Base-by-base conservation (phyloP, 2,113 vertebrate species). In the Hyperopisus bebe region DNA sequence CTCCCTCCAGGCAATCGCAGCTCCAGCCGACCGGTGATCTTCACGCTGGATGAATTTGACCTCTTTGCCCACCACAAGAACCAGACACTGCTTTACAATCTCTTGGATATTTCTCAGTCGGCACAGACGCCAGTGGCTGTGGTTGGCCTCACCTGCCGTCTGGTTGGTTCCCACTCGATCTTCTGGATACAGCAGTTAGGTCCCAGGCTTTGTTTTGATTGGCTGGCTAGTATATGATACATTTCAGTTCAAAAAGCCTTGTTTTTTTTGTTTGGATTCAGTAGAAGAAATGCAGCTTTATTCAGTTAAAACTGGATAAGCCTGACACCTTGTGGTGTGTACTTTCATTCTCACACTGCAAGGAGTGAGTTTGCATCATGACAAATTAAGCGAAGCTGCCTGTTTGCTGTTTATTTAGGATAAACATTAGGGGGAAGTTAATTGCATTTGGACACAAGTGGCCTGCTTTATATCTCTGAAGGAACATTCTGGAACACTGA, bases 21-120 rank as follows among this genome's bases (percentile, higher is more conserved):
- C 80, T 97, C 94, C 94, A 99, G 97, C 88, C 97, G 98, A 6
- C 97, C 98, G 0, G 94, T 99, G 90, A 86, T 99, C 86, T 99
- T 99, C 91, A 70, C 98, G 6, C 94, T 99, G 94, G 98, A 99
- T 90, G 98, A 99, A 92, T 99, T 99, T 86, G 98, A 99, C 94
- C 95, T 99, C 88, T 99, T 99, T 91, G 96, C 98, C 44, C 97
- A 99, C 93, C 98, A 99, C 93, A 99, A 98, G 96, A 99, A 99
- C 66, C 98, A 99, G 93, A 98, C 97, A 0, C 95, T 99, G 74
- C 97, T 99, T 27, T 99, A 99, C 93, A 99, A 99, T 93, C 97
- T 99, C 87, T 96, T 99, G 0, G 98, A 99, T 13, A 94, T 98
- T 58, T 98, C 98, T 58, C 98, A 99, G 94, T 98, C 98, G 0